Conservation (phyloP, 2,888 invertebrate genomes). For the Mimas tiliae region DNA sequence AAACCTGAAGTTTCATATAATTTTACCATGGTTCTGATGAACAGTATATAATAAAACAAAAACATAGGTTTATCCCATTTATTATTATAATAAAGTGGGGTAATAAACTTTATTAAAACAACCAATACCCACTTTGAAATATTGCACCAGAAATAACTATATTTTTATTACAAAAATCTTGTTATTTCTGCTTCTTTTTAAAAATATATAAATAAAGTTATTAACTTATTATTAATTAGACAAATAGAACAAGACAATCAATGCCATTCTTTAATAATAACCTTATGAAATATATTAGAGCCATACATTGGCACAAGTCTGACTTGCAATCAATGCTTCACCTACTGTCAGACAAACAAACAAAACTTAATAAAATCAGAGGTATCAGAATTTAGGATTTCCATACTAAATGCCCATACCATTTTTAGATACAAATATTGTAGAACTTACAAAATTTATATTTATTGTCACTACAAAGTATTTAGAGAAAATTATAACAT, state of each 20-base stretch:
- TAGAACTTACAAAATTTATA: no score
- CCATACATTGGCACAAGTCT: conserved; percentile 1
- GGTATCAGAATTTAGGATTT: no score
- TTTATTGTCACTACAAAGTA: no score
- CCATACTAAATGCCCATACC: not conserved
- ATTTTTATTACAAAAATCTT: conserved; percentile 12
- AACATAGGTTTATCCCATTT: not conserved
- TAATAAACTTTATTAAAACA: not conserved
- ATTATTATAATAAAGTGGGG: not conserved
- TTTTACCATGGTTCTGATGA: no score
- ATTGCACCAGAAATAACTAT: not conserved
- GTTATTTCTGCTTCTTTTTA: conserved; percentile 13
- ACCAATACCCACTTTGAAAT: not conserved
- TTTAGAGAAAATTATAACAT: no score
- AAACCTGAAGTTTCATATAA: no score
- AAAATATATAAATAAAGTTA: not conserved
- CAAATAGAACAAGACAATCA: not conserved
- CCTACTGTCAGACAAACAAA: not conserved
- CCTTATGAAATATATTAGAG: not conserved
- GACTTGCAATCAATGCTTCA: conserved; percentile 16
- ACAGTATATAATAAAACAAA: no score
- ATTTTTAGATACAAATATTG: not conserved
- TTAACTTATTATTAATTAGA: no score
- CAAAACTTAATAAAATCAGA: no score
- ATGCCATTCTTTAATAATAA: conserved; percentile 8